Evolutionary conservation across 2,113 vertebrate genomes (phyloP).

Genomic region (Connochaetes taurinus): DNA sequence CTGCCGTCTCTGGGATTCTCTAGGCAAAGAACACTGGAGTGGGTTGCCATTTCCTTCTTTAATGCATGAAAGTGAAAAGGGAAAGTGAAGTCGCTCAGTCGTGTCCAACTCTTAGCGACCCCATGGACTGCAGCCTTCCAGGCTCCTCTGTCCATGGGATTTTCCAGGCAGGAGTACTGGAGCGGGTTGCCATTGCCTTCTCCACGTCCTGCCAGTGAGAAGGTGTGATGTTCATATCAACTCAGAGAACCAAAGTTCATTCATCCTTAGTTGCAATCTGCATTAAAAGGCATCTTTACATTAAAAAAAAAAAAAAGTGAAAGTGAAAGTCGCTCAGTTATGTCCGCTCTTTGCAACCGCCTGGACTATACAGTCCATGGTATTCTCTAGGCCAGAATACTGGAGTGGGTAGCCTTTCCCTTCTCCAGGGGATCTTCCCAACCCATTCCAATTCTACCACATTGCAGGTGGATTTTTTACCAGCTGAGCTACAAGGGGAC

Average conservation of each 20-base stretch:
- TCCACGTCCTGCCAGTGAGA: too few species aligned
- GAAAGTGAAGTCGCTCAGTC: too few species aligned
- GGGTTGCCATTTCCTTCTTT: too few species aligned
- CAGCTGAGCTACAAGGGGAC: neutral
- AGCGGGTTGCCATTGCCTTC: too few species aligned
- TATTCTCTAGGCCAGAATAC: neutral
- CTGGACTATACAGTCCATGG: neutral
- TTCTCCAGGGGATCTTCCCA: neutral
- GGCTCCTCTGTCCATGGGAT: too few species aligned
- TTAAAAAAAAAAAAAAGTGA: neutral
- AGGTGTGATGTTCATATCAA: neutral
- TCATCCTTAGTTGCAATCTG: neutral
- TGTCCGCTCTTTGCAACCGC: rapidly evolving
- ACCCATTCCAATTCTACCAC: rapidly evolving
- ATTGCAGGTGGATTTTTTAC: neutral
- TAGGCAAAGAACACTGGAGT: too few species aligned
- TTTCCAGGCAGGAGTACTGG: too few species aligned
- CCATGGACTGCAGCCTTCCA: too few species aligned
- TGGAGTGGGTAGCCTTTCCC: neutral
- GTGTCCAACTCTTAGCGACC: too few species aligned
- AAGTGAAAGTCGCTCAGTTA: neutral
- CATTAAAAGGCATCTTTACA: neutral
- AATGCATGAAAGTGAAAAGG: too few species aligned
- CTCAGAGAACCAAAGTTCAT: neutral
- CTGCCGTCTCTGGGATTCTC: too few species aligned